Base-by-base conservation (phyloP, 2,888 invertebrate genomes). In the Anorthoa munda region DNA sequence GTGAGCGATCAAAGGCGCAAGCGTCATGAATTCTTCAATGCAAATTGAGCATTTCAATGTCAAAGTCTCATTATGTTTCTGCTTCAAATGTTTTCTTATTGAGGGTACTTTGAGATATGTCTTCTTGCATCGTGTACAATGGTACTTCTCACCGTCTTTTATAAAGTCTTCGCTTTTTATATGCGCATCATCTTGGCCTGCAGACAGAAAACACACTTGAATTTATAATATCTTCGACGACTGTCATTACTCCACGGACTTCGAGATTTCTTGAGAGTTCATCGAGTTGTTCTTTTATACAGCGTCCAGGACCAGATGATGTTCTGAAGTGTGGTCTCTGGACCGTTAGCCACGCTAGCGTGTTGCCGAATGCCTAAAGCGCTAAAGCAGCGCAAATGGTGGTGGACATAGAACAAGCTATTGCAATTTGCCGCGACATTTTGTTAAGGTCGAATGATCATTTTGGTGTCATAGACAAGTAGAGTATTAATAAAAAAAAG, bases 31-130 rank as follows among this genome's bases (percentile, higher is more conserved):
- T 17, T 79, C 82, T 46, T 90, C 88, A 0, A 75, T 72, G 75
- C 95, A 95, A 23, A 89, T 81, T 0, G 88, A 79, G 60, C 94
- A 95, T 0, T 39, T 51, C 75, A 80, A 91, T 12, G 86, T 83
- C 0, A 91, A 89, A 70, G 92, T 89, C 61, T 90, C 91, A 75
- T 93, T 94, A 61, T 95, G 94, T 73, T 90, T 92, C 0, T 87
- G 86, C 81, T 92, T 93, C 9, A 94, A 82, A 66, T 95, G 95
- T 63, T 82, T 86, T 5, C 86, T 82, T 0, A 95, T 74, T 0
- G 93, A 90, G 66, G 73, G 82, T 7, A 84, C 65, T 67, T 92
- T 91, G 65, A 86, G 83, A 80, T 93, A 94, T 9, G 55, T 72
- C 66, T 91, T 93, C n/a, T 91, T 90, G 82, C 94, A 94, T 31